Evolutionary conservation across 1,140 invertebrate species (phyloP).

Genomic region (Calycopis cecrops): DNA sequence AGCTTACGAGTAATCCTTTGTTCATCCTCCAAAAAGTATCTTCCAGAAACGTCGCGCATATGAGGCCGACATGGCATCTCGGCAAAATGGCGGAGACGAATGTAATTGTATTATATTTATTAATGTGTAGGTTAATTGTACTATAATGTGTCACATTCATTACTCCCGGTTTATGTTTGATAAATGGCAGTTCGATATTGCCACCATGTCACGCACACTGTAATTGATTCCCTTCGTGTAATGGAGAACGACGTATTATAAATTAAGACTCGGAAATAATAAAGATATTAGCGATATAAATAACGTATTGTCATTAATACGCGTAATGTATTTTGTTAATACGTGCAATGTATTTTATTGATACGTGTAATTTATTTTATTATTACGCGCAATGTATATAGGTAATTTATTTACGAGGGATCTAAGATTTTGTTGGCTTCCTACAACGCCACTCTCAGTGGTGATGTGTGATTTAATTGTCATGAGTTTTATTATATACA

Average conservation of each 20-base stretch:
- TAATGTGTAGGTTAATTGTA: slow-evolving; percentile 25
- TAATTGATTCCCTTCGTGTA: slow-evolving; percentile 45
- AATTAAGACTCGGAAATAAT: slow-evolving; percentile 18
- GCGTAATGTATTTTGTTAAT: slow-evolving; percentile 2
- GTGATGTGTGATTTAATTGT: too few relatives aligned
- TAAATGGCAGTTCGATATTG: slow-evolving; percentile 34
- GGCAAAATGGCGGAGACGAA: not conserved
- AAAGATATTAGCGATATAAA: slow-evolving; percentile 14
- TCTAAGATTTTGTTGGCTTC: too few relatives aligned
- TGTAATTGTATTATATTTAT: slow-evolving; percentile 18
- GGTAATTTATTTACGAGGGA: too few relatives aligned
- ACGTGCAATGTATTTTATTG: not conserved
- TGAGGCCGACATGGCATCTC: too few relatives aligned
- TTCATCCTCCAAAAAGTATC: too few relatives aligned
- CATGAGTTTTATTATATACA: too few relatives aligned
- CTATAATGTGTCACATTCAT: slow-evolving; percentile 35
- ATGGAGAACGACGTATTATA: slow-evolving; percentile 32
- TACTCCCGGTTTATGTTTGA: slow-evolving; percentile 35
- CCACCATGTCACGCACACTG: slow-evolving; percentile 39
- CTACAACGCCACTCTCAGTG: too few relatives aligned
- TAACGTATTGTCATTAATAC: slow-evolving; percentile 11
- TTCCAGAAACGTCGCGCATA: too few relatives aligned
- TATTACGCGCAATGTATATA: too few relatives aligned
- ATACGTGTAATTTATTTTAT: not conserved
- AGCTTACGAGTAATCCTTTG: too few relatives aligned